Base-by-base conservation (phyloP, 92 coral and sea anemone species). In the Palythoa heliodiscus region DNA sequence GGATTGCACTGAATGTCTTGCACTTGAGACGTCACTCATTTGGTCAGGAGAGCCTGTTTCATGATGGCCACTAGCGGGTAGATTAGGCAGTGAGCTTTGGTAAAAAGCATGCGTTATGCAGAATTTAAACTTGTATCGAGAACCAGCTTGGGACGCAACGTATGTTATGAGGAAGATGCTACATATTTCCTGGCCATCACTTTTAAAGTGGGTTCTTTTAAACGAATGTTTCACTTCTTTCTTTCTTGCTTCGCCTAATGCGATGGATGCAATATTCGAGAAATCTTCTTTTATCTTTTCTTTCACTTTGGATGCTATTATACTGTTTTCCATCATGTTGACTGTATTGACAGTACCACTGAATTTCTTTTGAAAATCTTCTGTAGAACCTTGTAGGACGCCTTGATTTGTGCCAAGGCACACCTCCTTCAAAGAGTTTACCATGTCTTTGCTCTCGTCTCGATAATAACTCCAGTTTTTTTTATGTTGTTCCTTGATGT, bases 241-340 rank as follows among this genome's bases (percentile, higher is more conserved):
- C 53, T 60, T 78, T 13, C 38, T 47, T 15, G 5, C 14, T 68
- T 40, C 57, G 19, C 38, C 54, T n/a, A 68, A 23, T 22, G 10
- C 14, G 38, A 78, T 40, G 39, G 73, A 78, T 22, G 83, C 83
- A 61, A 78, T 40, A 7, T 12, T 63, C 12, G 72, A 78, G 39
- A 78, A 37, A 9, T 43, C n/a, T 5, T 61, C 72, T 63, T 35
- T 22, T n/a, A 47, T 24, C 20, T 15, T 39, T 61, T 78, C 83
- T 78, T 64, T 78, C 54, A 78, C 11, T 29, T 0, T 29, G 3
- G 15, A 24, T 5, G 72, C 19, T 66, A 66, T 24, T 20, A 39
- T 22, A 40, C 19, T 78, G 71, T 48, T 61, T 14, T 61, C 58
- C 50, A 8, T 11, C 50, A 8, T 11, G 17, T 15, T 55, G 2